Conservation (phyloP, 2,113 vertebrate genomes). For the Scophthalmus maximus region DNA sequence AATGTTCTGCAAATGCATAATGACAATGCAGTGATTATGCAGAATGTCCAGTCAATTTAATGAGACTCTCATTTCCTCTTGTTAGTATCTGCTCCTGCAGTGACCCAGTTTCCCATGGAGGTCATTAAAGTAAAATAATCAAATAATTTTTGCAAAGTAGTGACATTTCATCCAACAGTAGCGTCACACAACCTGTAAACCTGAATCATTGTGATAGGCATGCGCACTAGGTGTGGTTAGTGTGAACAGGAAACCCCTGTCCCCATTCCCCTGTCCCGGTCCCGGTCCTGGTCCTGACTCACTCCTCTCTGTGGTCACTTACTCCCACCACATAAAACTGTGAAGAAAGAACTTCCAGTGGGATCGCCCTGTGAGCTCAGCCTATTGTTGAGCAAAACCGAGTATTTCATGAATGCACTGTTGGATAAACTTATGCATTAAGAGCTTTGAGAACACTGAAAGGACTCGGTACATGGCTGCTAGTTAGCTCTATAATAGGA, state of each 20-base stretch:
- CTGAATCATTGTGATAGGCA: neutral
- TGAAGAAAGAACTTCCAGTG: slow-evolving; percentile 30
- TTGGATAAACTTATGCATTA: slow-evolving; percentile 23
- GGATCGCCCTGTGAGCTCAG: slow-evolving; percentile 23
- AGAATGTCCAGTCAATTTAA: neutral
- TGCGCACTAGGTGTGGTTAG: slow-evolving; percentile 21
- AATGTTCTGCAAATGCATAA: neutral
- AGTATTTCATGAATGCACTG: slow-evolving; percentile 44
- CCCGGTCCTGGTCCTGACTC: slow-evolving; percentile 35
- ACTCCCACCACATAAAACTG: slow-evolving; percentile 36
- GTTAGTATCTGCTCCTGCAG: neutral
- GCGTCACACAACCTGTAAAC: neutral
- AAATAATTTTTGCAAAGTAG: neutral
- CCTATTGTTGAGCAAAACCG: slow-evolving; percentile 51
- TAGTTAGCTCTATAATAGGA: slow-evolving; percentile 60
- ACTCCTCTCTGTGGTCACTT: slow-evolving; percentile 47
- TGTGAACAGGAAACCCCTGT: slow-evolving; percentile 53
- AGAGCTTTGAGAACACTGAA: slow-evolving; percentile 47
- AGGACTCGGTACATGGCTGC: slow-evolving; percentile 46
- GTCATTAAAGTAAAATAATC: slow-evolving; percentile 43
- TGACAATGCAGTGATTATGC: neutral
- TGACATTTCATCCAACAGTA: neutral
- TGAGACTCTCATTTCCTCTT: slow-evolving; percentile 11
- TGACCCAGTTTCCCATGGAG: slow-evolving; percentile 29
- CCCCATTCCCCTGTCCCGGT: too few species aligned